Conservation (phyloP, 1,140 invertebrate genomes). For the Drosophila kohkoa region DNA sequence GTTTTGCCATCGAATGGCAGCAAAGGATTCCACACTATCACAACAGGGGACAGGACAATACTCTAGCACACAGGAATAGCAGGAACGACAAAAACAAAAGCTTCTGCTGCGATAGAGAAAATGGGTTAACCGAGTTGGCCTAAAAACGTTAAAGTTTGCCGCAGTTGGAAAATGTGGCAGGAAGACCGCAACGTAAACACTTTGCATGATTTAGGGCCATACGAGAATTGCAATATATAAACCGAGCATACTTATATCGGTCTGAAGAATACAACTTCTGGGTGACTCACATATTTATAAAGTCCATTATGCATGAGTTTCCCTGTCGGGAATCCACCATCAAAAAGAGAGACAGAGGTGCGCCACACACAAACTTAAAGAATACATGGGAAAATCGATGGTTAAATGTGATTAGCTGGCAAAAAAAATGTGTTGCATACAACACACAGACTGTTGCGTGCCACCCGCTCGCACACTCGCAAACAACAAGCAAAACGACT, state of each 20-base stretch:
- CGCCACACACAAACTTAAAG: slow-evolving; percentile 29
- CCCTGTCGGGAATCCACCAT: background rate
- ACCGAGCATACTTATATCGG: slow-evolving; percentile 6
- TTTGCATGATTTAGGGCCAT: slow-evolving; percentile 79
- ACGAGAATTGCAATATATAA: slow-evolving; percentile 56
- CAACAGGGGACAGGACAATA: background rate
- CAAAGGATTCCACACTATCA: slow-evolving; percentile 58
- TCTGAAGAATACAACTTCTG: slow-evolving; percentile 16
- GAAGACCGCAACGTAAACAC: slow-evolving; percentile 62
- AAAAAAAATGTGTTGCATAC: slow-evolving; percentile 33
- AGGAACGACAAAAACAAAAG: background rate
- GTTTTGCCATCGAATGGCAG: slow-evolving; percentile 31
- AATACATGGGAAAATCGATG: slow-evolving; percentile 66
- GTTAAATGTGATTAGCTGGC: slow-evolving; percentile 68
- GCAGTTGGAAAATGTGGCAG: slow-evolving; percentile 60
- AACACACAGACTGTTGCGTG: slow-evolving; percentile 50
- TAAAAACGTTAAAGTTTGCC: slow-evolving; percentile 76
- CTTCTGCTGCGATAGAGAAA: slow-evolving; percentile 31
- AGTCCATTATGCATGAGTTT: slow-evolving; percentile 41
- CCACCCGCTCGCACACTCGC: slow-evolving; percentile 12
- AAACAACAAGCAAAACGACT: slow-evolving; percentile 51
- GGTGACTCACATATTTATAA: slow-evolving; percentile 56
- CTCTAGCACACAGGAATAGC: background rate
- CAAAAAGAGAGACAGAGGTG: slow-evolving; percentile 36
- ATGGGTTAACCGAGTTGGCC: slow-evolving; percentile 77